A percentile compares a stretch with the other conserved stretches of the same genome.
Conservation (phyloP, 2,888 invertebrate species). For the Phorcus lineatus region DNA sequence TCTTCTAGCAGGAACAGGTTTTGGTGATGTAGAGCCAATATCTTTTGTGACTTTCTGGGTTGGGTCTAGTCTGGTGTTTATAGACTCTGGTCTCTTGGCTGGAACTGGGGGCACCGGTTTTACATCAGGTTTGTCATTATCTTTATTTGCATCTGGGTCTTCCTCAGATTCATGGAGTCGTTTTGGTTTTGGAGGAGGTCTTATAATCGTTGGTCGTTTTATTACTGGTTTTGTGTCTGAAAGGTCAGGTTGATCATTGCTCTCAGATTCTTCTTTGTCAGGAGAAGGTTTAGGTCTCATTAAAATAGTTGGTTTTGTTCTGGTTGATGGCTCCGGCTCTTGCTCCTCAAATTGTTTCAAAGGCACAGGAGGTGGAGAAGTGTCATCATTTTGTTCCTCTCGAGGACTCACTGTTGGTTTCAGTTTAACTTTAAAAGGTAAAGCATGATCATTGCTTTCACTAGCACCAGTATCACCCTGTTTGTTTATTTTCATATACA, state of each 20-base stretch:
- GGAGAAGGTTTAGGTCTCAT: conserved; percentile 45
- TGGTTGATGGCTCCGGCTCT: conserved; percentile 22
- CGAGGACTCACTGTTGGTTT: conserved; percentile 35
- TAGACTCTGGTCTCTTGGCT: conserved; percentile 24
- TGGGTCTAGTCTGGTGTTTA: background rate
- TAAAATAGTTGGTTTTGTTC: conserved; percentile 49
- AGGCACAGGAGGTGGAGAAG: conserved; percentile 25
- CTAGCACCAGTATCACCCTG: background rate
- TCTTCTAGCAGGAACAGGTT: conserved; percentile 46
- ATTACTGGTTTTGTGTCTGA: background rate
- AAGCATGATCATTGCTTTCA: background rate
- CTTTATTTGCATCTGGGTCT: conserved; percentile 23
- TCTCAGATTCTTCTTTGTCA: conserved; percentile 13
- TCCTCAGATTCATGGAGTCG: conserved; percentile 2
- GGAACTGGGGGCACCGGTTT: conserved; percentile 14
- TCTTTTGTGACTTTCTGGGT: background rate
- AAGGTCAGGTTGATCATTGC: background rate
- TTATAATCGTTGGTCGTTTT: conserved; percentile 57
- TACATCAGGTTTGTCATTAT: background rate
- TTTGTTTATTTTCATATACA: conserved; percentile 36
- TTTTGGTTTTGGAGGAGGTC: conserved; percentile 39
- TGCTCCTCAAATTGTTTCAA: background rate
- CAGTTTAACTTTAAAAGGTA: conserved; percentile 43
- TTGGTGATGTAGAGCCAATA: conserved; percentile 26
- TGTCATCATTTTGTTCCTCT: conserved; percentile 9